Percentiles rank a stretch among this genome's conserved stretches.
Evolutionary conservation across 2,113 vertebrate species (phyloP).

Genomic region (Herpailurus yagouaroundi): DNA sequence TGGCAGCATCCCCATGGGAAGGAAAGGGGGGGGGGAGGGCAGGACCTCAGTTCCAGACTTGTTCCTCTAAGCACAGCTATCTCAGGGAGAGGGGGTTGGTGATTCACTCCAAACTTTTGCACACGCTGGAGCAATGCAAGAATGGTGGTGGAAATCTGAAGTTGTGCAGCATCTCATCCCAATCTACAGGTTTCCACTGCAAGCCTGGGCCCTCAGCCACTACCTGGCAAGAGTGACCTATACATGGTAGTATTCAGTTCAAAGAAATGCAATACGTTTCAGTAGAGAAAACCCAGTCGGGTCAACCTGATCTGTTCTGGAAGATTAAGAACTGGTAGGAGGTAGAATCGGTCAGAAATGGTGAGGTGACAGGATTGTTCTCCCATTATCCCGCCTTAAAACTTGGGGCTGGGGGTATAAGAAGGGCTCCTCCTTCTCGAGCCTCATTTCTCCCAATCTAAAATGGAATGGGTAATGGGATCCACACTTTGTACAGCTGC

Average conservation of each 20-base stretch:
- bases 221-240: background rate
- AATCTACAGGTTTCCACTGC: background rate
- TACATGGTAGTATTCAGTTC: background rate
- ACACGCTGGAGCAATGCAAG: rapidly evolving
- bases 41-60: background rate
- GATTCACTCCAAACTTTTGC: background rate
- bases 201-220: background rate
- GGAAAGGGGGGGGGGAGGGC: background rate
- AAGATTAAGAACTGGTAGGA: background rate
- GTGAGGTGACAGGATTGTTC: background rate
- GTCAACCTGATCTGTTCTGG: background rate
- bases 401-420: background rate
- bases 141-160: background rate
- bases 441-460: background rate
- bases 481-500: background rate
- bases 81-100: background rate
- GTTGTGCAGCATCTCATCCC: background rate
- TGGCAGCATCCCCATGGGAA: background rate
- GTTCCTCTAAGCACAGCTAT: background rate
- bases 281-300: background rate
- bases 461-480: background rate
- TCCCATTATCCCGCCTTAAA: background rate
- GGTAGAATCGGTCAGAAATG: background rate
- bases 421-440: background rate
- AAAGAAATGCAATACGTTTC: constrained; percentile 24